phyloP scores from a whole-genome alignment of 2,797 vertebrate species.

The Enteromius anoplus region DNA sequence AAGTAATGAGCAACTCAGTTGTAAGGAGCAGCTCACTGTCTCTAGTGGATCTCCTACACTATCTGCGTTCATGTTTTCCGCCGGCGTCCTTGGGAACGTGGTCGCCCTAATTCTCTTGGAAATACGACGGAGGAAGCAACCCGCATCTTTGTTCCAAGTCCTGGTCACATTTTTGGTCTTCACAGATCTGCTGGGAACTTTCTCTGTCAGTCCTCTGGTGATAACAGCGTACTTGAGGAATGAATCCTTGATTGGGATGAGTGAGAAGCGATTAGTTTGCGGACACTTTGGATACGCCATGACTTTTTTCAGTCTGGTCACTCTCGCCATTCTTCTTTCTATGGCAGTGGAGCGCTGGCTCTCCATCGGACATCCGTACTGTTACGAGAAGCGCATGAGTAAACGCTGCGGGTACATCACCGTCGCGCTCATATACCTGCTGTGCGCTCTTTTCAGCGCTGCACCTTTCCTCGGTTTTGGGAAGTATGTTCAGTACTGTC shows the following conservation, averaged over 20 bases:
- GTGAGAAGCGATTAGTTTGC: slow-evolving; percentile 55
- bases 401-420: slow-evolving; percentile 62
- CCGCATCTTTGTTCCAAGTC: slow-evolving; percentile 75
- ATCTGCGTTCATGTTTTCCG: slow-evolving; percentile 82
- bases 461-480: slow-evolving; percentile 74
- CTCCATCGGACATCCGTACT: slow-evolving; percentile 67
- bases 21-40: slow-evolving; percentile 44
- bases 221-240: slow-evolving; percentile 77
- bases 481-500: slow-evolving; percentile 78
- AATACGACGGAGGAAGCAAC: slow-evolving; percentile 63
- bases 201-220: slow-evolving; percentile 83
- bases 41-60: slow-evolving; percentile 57
- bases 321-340: slow-evolving; percentile 82
- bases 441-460: slow-evolving; percentile 75
- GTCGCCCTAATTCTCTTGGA: slow-evolving; percentile 79
- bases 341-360: slow-evolving; percentile 77
- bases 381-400: slow-evolving; percentile 62
- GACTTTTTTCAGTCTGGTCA: slow-evolving; percentile 85
- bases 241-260: slow-evolving; percentile 68
- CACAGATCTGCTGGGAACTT: slow-evolving; percentile 85
- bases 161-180: slow-evolving; percentile 82
- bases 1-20: slow-evolving; percentile 30
- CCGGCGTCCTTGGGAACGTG: slow-evolving; percentile 82
- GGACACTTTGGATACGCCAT: slow-evolving; percentile 83
- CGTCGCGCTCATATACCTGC: slow-evolving; percentile 72